Base-by-base conservation (phyloP, 1,140 invertebrate genomes). In the Melipona quadrifasciata region DNA sequence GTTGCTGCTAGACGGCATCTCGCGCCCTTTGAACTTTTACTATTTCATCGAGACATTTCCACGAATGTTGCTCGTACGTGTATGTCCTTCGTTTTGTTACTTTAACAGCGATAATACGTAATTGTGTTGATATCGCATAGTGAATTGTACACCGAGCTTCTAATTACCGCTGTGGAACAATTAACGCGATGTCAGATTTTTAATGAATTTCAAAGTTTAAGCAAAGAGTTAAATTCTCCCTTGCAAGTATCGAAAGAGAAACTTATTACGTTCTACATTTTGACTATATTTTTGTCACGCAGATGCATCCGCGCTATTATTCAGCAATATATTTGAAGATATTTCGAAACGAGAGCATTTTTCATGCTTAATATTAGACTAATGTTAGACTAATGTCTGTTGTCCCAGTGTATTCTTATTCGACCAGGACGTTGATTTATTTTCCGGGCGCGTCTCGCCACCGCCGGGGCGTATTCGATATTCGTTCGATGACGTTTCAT, bases 351-450 rank as follows among this genome's bases (percentile, higher is more conserved):
- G 21, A 24, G 21, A n/a, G 24, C 51, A 68, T 61, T 67, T 61
- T 58, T 58, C 81, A 57, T 16, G n/a, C 53, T 68, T 61, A 53
- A 84, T 71, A 70, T 78, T 47, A 71, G 65, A 24, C 55, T 53
- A 71, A 78, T 71, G 82, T 71, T 79, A 79, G 75, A 24, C 65
- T 53, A 79, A 78, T 71, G 82, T 10, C 75, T 34, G 55, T 24
- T 21, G 53, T 14, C 27, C 27, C 27, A 57, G 82, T 79, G 82
- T 78, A 84, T 84, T 84, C 75, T 84, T 84, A 79, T 84, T 84
- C 55, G 11, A 3, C 14, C 39, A 47, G 71, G 65, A 84, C 82
- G 75, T 84, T 71, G 82, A 84, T 84, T 84, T 84, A 79, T 84
- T 84, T 84, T 79, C 57, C 16, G 16, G 65, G n/a, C 51, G 8